Evolutionary conservation across 2,888 invertebrate genomes (phyloP), one percentile per base, ranked within the genome.

Genomic region (Aleiodes testaceus): DNA sequence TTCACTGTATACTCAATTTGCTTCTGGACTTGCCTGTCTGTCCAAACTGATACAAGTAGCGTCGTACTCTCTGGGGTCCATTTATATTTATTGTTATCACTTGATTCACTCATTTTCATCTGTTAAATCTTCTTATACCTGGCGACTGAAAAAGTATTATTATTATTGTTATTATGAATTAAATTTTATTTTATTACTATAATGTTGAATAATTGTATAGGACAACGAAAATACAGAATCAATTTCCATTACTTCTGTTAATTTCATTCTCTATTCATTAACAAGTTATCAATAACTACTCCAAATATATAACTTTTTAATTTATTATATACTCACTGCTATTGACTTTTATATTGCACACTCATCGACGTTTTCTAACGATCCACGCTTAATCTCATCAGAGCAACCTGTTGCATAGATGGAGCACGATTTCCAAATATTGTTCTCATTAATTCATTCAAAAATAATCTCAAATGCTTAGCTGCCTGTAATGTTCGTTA

Each of bases 41-140:
- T 84, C 87, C 87, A 88, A 3, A 87, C 83, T 4, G 87, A 87
- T 9, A 88, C 86, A 44, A 88, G 76, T 5, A 87, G 78, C 14
- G 84, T 78, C 2, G 87, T 86, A 66, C 87, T 86, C 47, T 87
- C 87, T 0, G 85, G 85, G 0, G 85, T 85, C 87, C 87, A 88
- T 70, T 86, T 88, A 72, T 86, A 87, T 71, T 87, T 87, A 2
- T 72, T 44, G 66, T 74, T 78, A 3, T 85, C 84, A 16, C 83
- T 79, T 42, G 78, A 77, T 66, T 85, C 84, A 67, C 82, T 84
- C 83, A 85, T 85, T 67, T 45, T 72, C 7, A 52, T 18, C 36
- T 22, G 44, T 47, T 45, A 12, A 63, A 12, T 14, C 16, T 26
- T 3, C 3, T n/a, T 30, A 36, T 18, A 4, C 12, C 7, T 14